A percentile compares a stretch with the other conserved stretches of the same genome.
These are phyloP conservation scores for Siniperca undulata DNA, from an alignment of 2,797 vertebrate species.

Conservation along the genomic window DNA sequence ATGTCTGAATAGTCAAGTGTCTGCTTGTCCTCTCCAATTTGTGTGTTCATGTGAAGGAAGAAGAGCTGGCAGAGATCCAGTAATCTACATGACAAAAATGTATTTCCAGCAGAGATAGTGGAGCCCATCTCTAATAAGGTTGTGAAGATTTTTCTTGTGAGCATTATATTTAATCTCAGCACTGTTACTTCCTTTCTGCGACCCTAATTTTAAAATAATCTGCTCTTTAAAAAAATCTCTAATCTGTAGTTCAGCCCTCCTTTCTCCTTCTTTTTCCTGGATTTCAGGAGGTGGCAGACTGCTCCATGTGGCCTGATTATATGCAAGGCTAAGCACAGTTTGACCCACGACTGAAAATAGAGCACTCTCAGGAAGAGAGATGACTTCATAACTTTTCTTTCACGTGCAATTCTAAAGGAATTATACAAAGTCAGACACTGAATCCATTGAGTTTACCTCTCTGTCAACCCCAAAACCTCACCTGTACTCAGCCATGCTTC, in stretches of 20 bases:
- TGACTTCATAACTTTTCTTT: constrained; percentile 48
- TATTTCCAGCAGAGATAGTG: constrained; percentile 36
- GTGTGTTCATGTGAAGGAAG: constrained; percentile 5
- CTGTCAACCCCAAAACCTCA: constrained; percentile 26
- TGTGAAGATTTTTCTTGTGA: constrained; percentile 42
- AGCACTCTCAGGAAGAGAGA: constrained; percentile 56
- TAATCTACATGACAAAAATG: constrained; percentile 9
- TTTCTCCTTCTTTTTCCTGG: constrained; percentile 57
- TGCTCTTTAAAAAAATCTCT: constrained; percentile 47
- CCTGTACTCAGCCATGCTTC: neutral
- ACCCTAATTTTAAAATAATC: constrained; percentile 59
- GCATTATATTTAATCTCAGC: constrained; percentile 61
- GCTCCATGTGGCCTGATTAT: constrained; percentile 80
- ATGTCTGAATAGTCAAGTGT: constrained; percentile 41
- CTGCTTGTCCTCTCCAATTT: constrained; percentile 6
- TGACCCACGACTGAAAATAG: constrained; percentile 79
- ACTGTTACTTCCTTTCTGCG: constrained; percentile 21
- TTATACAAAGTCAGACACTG: constrained; percentile 35
- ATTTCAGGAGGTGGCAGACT: constrained; percentile 70
- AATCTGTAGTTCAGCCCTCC: constrained; percentile 54
- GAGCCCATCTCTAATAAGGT: constrained; percentile 47
- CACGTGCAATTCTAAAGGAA: constrained; percentile 38
- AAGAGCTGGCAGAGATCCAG: constrained; percentile 13
- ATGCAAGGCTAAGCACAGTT: constrained; percentile 81
- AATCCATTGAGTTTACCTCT: constrained; percentile 2